Conservation (phyloP, 2,888 invertebrate species). For the Muschampia plurimacula region DNA sequence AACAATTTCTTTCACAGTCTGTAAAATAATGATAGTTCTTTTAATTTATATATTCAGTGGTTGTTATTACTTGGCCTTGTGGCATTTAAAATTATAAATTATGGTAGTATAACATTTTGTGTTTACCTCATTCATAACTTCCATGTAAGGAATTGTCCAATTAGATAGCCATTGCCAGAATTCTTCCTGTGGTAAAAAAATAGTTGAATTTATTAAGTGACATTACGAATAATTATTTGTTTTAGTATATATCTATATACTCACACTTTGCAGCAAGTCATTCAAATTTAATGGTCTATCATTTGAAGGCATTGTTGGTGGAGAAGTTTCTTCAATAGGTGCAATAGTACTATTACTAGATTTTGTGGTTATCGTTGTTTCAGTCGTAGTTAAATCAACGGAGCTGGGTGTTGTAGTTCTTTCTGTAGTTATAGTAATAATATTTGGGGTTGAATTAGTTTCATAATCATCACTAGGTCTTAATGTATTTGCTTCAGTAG, state of each 20-base stretch:
- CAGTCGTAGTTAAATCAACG: not conserved
- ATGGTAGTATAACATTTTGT: not conserved
- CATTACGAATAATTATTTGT: not conserved
- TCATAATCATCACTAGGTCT: not conserved
- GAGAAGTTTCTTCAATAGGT: not conserved
- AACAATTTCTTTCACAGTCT: slow-evolving; percentile 40
- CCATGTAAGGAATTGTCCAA: slow-evolving; percentile 45
- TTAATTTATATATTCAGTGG: too few species aligned
- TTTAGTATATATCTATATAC: not conserved
- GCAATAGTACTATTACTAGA: not conserved
- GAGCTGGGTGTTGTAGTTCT: not conserved
- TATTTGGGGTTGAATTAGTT: not conserved
- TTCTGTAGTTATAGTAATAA: not conserved
- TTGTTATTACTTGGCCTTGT: not conserved
- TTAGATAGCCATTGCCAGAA: slow-evolving; percentile 48
- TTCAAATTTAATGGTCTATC: slow-evolving; percentile 7
- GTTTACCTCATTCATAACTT: slow-evolving; percentile 43
- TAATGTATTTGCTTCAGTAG: not conserved
- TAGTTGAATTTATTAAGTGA: not conserved
- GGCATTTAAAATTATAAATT: not conserved
- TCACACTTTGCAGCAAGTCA: slow-evolving; percentile 9
- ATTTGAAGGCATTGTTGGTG: not conserved
- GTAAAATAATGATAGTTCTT: not conserved
- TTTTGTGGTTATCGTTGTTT: not conserved
- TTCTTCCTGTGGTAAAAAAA: slow-evolving; percentile 7